A percentile compares a stretch with the other conserved stretches of the same genome.
phyloP scores from a whole-genome alignment of 2,113 vertebrate species.

The Nanger granti region DNA sequence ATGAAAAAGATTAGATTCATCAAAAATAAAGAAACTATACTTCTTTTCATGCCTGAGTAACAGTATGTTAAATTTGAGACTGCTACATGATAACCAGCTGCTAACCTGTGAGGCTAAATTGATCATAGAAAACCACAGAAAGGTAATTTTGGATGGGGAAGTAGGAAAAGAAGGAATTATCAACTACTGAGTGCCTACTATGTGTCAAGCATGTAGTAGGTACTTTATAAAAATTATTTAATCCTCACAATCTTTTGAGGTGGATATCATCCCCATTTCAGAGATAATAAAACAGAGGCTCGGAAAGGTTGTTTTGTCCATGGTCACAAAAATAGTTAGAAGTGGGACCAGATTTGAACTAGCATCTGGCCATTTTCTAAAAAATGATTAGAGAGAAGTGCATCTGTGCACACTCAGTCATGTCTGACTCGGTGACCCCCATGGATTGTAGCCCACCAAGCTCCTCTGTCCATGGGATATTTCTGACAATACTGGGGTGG shows the following conservation, averaged over 20 bases:
- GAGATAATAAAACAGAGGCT: background rate
- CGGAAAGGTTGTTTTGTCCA: background rate
- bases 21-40: background rate
- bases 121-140: background rate
- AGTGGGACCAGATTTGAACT: background rate
- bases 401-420: background rate
- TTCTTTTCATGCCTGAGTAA: background rate
- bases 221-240: background rate
- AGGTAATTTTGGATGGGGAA: background rate
- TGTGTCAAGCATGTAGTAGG: background rate
- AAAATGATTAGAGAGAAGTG: background rate
- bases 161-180: no score
- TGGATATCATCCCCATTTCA: background rate
- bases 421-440: background rate
- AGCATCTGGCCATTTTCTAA: background rate
- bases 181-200: background rate
- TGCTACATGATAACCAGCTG: background rate
- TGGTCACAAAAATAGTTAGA: background rate
- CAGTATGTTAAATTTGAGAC: background rate
- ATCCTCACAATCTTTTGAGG: background rate
- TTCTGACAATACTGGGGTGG: background rate
- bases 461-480: background rate
- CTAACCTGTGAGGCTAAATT: background rate
- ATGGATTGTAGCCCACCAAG: background rate
- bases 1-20: background rate